These are phyloP conservation scores for Melanostoma scalare DNA, from an alignment of 2,888 invertebrate species.

Conservation along the genomic window DNA sequence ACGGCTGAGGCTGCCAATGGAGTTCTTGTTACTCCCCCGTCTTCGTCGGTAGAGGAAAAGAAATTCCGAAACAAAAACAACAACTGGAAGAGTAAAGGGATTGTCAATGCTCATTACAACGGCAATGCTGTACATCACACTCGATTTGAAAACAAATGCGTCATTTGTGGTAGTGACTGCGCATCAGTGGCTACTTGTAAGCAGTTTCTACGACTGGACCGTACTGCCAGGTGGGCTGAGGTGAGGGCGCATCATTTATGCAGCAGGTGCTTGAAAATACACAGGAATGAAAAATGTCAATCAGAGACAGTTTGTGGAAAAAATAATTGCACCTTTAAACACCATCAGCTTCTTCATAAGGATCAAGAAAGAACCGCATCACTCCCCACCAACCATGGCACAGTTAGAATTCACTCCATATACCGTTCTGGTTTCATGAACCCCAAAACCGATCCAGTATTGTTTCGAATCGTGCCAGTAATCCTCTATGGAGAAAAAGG, in stretches of 20 bases:
- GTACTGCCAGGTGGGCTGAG: constrained; percentile 5
- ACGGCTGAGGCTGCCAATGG: constrained; percentile 16
- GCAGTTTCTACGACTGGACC: constrained; percentile 1
- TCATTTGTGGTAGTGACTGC: constrained; percentile 19
- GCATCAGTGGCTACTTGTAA: constrained; percentile 11
- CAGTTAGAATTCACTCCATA: neutral
- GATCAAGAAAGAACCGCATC: neutral
- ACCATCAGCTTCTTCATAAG: constrained; percentile 29
- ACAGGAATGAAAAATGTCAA: neutral
- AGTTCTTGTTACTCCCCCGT: neutral
- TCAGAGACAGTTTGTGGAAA: constrained; percentile 28
- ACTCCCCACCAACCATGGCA: neutral
- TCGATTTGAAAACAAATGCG: constrained; percentile 4
- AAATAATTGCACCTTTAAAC: constrained; percentile 18
- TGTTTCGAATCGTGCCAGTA: too few species aligned
- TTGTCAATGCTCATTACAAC: constrained; percentile 7
- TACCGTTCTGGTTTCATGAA: too few species aligned
- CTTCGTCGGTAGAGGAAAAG: constrained; percentile 11
- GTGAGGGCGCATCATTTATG: constrained; percentile 27
- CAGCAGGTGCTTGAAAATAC: constrained; percentile 15
- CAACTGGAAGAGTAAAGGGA: constrained; percentile 14
- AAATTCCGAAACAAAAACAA: constrained; percentile 8
- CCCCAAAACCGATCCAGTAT: too few species aligned
- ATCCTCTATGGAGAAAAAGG: too few species aligned
- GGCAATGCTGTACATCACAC: neutral